phyloP scores from a whole-genome alignment of 2,888 invertebrate species.

The Actias luna region DNA sequence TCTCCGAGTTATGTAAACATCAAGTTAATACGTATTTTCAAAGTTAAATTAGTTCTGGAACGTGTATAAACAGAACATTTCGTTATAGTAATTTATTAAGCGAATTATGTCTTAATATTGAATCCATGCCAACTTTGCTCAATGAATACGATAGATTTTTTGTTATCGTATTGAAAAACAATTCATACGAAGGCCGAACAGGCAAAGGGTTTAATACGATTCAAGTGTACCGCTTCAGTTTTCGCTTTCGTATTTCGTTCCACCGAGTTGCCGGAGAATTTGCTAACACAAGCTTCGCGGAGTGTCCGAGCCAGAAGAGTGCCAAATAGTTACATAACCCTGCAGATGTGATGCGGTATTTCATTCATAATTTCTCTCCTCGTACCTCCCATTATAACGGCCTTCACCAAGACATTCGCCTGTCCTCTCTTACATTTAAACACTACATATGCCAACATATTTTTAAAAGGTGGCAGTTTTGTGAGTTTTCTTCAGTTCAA shows the following conservation, averaged over 20 bases:
- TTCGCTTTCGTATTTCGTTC: not conserved
- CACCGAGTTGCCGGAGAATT: not conserved
- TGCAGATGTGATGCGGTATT: conserved; percentile 66
- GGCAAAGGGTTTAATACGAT: too few relatives aligned
- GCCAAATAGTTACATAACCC: conserved; percentile 64
- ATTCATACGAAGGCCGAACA: not conserved
- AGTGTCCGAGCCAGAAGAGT: conserved; percentile 33
- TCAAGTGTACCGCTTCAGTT: not conserved
- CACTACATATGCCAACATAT: not conserved
- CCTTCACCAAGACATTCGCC: conserved; percentile 1
- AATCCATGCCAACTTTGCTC: not conserved
- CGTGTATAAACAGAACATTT: not conserved
- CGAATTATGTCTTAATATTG: not conserved
- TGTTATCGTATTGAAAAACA: not conserved
- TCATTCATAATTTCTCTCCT: conserved; percentile 50
- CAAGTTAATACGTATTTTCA: not conserved
- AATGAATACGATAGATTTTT: not conserved
- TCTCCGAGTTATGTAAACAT: not conserved
- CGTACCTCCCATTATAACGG: conserved; percentile 18
- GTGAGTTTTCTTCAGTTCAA: too few relatives aligned
- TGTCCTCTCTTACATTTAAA: not conserved
- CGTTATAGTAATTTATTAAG: not conserved
- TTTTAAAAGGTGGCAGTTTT: too few relatives aligned
- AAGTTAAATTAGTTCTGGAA: not conserved
- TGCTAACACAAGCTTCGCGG: not conserved